phyloP scores from a whole-genome alignment of 2,888 invertebrate species.

The Oasisia sp. region DNA sequence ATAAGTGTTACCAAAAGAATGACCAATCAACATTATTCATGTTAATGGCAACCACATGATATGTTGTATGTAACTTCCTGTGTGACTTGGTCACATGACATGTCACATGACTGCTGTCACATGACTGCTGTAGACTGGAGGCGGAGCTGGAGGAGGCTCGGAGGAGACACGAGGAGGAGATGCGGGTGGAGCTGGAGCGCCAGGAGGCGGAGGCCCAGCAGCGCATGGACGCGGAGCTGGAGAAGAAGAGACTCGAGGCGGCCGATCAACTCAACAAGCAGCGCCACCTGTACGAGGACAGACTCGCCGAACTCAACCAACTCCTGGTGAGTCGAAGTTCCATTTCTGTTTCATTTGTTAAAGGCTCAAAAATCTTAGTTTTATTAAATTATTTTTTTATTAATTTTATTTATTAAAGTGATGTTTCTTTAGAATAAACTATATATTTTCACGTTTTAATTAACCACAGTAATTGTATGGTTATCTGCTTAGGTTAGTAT shows the following conservation, averaged over 20 bases:
- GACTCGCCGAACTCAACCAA: constrained; percentile 56
- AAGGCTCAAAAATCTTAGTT: background rate
- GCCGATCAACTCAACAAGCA: constrained; percentile 46
- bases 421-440: too few relatives aligned
- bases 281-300: constrained; percentile 51
- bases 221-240: constrained; percentile 51
- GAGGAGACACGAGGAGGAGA: constrained; percentile 49
- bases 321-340: constrained; percentile 46
- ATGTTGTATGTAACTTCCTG: background rate
- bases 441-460: too few relatives aligned
- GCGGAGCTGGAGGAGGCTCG: constrained; percentile 52
- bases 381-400: too few relatives aligned
- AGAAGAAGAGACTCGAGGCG: constrained; percentile 49
- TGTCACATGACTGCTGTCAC: too few relatives aligned
- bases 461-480: too few relatives aligned
- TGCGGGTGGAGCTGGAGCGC: constrained; percentile 52
- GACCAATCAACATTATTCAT: too few relatives aligned
- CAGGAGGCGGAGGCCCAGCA: constrained; percentile 53
- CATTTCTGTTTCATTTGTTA: constrained; percentile 17
- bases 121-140: constrained; percentile 45
- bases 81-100: too few relatives aligned
- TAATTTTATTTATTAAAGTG: too few relatives aligned
- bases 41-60: too few relatives aligned
- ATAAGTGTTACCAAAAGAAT: too few relatives aligned
- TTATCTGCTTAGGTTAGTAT: too few relatives aligned